Base-by-base conservation (phyloP, 1,140 invertebrate genomes). In the Drosophila mayri region DNA sequence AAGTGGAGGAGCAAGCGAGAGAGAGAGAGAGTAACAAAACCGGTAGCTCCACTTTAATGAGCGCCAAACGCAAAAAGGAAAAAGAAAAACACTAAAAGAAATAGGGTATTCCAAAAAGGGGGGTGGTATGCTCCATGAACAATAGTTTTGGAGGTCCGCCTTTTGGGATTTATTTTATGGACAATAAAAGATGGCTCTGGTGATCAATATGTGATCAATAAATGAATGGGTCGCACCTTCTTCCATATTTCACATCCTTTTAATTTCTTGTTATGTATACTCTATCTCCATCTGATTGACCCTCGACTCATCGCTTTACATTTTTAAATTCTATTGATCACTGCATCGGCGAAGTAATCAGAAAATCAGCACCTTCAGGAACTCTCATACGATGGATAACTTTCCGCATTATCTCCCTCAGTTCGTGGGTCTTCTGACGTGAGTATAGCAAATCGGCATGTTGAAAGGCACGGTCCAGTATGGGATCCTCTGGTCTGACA, bases 41-140 rank as follows among this genome's bases (percentile, higher is more conserved):
- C 83, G 84, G 71, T 87, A 82, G 79, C 76, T 67, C 74, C 77
- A 85, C 81, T 85, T 78, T 73, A 79, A 79, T 79, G 68, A 79
- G 67, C 68, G 76, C 76, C 68, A 79, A 76, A 82, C 62, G 65
- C 50, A 79, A 82, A 62, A 66, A 64, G 64, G 40, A 10, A 65
- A 62, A 35, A 41, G 20, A 38, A 55, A 54, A 22, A n/a, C 16
- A 38, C 20, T 6, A n/a, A 37, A 32, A 50, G 12, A 20, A 38
- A 32, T 47, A 44, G 63, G 63, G 66, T 68, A 70, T 35, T 16
- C 25, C 20, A 22, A 7, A 38, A 22, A 35, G 5, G 20, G 20
- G 52, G 20, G 35, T 55, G 20, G 35, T 55, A 38, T 55, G 35
- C 52, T 55, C 41, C 10, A 43, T 11, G 18, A 43, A 18, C n/a